Percentiles rank a stretch among this genome's conserved stretches.
phyloP scores from a whole-genome alignment of 2,113 vertebrate genomes.

The Aix galericulata region DNA sequence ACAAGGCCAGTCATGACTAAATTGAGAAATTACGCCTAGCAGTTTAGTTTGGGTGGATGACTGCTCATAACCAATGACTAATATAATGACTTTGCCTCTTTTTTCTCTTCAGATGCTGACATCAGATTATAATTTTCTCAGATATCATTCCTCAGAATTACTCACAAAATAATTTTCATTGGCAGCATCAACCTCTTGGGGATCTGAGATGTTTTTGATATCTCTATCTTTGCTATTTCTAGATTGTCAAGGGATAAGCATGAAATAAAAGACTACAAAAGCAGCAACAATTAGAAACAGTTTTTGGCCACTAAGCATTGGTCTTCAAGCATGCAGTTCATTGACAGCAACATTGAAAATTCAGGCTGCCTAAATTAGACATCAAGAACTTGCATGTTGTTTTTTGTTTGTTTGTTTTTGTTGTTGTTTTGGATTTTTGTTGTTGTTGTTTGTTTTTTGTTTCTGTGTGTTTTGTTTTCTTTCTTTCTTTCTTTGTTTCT shows the following conservation, averaged over 20 bases:
- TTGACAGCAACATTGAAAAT: background rate
- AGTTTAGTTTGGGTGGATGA: background rate
- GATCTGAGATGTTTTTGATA: background rate
- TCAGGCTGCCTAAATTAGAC: background rate
- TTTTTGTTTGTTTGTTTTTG: background rate
- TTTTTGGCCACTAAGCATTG: background rate
- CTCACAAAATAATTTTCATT: slow-evolving; percentile 1
- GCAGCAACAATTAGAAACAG: background rate
- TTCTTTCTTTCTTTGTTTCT: background rate
- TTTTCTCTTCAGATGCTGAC: background rate
- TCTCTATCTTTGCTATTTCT: background rate
- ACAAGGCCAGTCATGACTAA: too few relatives aligned
- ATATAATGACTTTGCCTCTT: background rate
- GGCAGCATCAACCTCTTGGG: background rate
- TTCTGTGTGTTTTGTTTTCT: background rate
- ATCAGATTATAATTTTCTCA: slow-evolving; percentile 21
- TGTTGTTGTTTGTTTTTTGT: background rate
- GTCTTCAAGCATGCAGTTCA: background rate
- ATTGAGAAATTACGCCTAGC: background rate
- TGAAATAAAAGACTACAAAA: background rate
- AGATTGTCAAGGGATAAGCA: background rate
- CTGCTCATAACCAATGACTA: background rate
- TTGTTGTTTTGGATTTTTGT: too few relatives aligned
- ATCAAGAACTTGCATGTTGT: background rate
- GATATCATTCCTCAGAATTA: background rate